Base-by-base conservation (phyloP, 2,888 invertebrate genomes). In the Eupithecia dodoneata region DNA sequence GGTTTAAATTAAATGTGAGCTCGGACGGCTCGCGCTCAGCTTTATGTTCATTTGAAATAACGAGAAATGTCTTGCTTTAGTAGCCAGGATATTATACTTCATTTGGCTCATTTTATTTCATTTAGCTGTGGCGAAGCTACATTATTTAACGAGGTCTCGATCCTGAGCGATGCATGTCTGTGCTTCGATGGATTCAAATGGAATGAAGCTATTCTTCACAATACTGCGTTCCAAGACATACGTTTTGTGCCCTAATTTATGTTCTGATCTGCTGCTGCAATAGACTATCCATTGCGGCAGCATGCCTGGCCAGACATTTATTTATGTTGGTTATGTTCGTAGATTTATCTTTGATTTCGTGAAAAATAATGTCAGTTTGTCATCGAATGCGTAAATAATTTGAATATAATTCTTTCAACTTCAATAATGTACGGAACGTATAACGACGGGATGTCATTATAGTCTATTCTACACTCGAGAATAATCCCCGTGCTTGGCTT, bases 11-110 rank as follows among this genome's bases (percentile, higher is more conserved):
- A 47, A 59, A 59, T 41, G 42, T 66, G 2, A 42, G 15, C 42
- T 18, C 41, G n/a, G 70, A 70, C 47, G 63, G 47, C n/a, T 59
- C 18, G 55, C 59, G 63, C 69, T 69, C 44, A 55, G 15, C 15
- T 13, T 66, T 66, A 66, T 42, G 15, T 41, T 42, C 42, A 66
- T 18, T 63, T 63, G 3, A 12, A 30, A 63, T 18, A 63, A 30
- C 59, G 18, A 63, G 18, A 18, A 59, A 18, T 30, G 10, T 30
- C 30, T 30, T 63, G 18, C 0, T 63, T 63, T 63, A 30, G 63
- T 63, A 63, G 18, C 30, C 55, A 63, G 63, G 10, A 4, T 30
- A 63, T 63, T 63, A 30, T 30, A 63, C 30, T 30, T 30, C 30
- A 30, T 30, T 30, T 30, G 30, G 63, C 10, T 18, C 18, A 18